Evolutionary conservation across 1,140 invertebrate species (phyloP), one percentile per base, ranked within the genome.

Genomic region (Argopecten irradians): DNA sequence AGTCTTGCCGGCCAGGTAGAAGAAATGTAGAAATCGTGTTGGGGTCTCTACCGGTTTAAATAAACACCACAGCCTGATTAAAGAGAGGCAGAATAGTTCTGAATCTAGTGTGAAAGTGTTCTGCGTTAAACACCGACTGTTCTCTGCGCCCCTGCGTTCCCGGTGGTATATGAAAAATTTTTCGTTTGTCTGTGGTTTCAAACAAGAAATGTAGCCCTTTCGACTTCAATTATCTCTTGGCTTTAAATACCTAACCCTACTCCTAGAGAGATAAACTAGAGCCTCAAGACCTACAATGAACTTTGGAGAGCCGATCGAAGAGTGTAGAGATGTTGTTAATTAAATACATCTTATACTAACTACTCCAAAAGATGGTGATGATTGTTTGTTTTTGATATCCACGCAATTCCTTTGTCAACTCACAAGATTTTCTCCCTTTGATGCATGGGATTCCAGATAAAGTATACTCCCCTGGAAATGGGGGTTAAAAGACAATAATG

Each of bases 301-400:
- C 55, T n/a, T 71, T 71, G 55, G 55, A 28, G n/a, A n/a, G n/a
- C 55, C 28, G n/a, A 71, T 71, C 55, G 22, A 71, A 28, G 55
- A 28, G 55, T 71, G 55, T 71, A 28, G 55, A 71, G 55, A 71
- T 28, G n/a, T n/a, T n/a, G 28, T 71, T 71, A 28, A 71, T 28
- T 71, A 71, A 71, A 71, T 71, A 71, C 55, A 71, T 71, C 55
- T 71, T 71, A 71, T 71, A n/a, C n/a, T 71, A 71, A n/a, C n/a
- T 71, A 71, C 55, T 71, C 55, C n/a, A 28, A 2, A 28, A n/a
- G 55, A 71, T 71, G 8, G n/a, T n/a, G n/a, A n/a, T 71, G 8
- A 71, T 28, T 71, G 55, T 71, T 71, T 71, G 55, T 71, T 71
- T 71, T 71, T 71, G n/a, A n/a, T 71, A 71, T 71, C 55, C 19